Evolutionary conservation across 2,888 invertebrate genomes (phyloP), one percentile per base, ranked within the genome.

Genomic region (Dichetophora obliterata): DNA sequence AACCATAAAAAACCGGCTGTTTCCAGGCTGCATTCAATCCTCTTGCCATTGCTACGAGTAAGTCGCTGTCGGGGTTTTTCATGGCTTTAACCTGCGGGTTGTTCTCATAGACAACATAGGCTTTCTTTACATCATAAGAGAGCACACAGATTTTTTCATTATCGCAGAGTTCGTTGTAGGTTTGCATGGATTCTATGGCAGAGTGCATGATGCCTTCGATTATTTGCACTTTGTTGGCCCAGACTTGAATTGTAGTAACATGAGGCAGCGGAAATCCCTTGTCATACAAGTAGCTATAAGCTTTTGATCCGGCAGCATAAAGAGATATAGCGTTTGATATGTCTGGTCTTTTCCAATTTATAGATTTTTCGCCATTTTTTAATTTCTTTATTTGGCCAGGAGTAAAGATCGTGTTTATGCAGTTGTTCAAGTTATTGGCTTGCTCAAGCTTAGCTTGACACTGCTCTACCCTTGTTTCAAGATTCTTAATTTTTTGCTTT

Each of bases 261-360:
- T 66, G 59, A 57, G 76, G 76, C 52, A 76, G 63, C 16, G 76
- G 76, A 71, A 70, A 70, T 11, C 76, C 76, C 59, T 76, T 72
- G 8, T 59, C 54, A 19, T 76, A 76, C 8, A 76, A 3, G 31
- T 76, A 71, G 16, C 57, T 63, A 27, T 76, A 76, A 14, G 76
- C 66, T 27, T 65, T 72, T 1, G 71, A 72, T 9, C 76, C 72
- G 4, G 71, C 34, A 34, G 71, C 76, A 19, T 76, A 65, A 4
- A 65, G 50, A 24, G 69, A 52, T 34, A 76, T 71, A 1, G 63
- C 70, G 11, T 54, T 54, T 19, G 54, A 54, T 54, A 54, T 19
- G 19, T 54, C 54, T 19, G 5, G 5, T 19, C 54, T 19, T 54
- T 8, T 9, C 54, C 54, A 54, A n/a, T 22, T n/a, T 54, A 54